phyloP scores from a whole-genome alignment of 2,888 invertebrate genomes.

The Notocelia uddmanniana region DNA sequence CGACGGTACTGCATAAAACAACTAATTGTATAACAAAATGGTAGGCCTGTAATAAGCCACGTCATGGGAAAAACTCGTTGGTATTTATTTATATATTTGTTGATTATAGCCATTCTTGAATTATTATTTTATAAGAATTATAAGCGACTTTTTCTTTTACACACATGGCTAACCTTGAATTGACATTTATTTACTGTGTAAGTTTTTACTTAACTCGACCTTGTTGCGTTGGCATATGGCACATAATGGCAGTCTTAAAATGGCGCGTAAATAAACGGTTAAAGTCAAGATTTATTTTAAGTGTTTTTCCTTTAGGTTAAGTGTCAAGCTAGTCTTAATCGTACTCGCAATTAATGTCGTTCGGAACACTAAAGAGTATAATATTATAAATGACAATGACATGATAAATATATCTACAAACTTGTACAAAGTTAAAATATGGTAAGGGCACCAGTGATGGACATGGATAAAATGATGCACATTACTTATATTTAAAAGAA shows the following conservation, averaged over 20 bases:
- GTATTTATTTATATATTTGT: neutral
- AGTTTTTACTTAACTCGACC: neutral
- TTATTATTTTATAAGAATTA: neutral
- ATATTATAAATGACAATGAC: neutral
- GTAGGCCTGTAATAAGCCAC: neutral
- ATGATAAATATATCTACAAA: too few relatives aligned
- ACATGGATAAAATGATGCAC: too few relatives aligned
- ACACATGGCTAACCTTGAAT: neutral
- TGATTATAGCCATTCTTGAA: neutral
- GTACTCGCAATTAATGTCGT: constrained; percentile 13
- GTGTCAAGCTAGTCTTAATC: constrained; percentile 38
- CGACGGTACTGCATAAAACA: too few relatives aligned
- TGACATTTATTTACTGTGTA: neutral
- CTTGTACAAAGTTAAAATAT: too few relatives aligned
- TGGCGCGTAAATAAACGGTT: neutral
- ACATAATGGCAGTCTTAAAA: neutral
- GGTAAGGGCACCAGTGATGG: too few relatives aligned
- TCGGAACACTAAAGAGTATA: neutral
- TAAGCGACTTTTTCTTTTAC: too few relatives aligned
- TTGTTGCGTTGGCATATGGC: neutral
- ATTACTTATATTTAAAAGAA: too few relatives aligned
- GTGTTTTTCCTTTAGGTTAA: constrained; percentile 26
- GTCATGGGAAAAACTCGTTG: neutral
- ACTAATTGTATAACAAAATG: too few relatives aligned
- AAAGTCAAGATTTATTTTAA: neutral